These are phyloP conservation scores for Cynoglossus semilaevis DNA, from an alignment of 2,113 vertebrate genomes.

Conservation along the genomic window DNA sequence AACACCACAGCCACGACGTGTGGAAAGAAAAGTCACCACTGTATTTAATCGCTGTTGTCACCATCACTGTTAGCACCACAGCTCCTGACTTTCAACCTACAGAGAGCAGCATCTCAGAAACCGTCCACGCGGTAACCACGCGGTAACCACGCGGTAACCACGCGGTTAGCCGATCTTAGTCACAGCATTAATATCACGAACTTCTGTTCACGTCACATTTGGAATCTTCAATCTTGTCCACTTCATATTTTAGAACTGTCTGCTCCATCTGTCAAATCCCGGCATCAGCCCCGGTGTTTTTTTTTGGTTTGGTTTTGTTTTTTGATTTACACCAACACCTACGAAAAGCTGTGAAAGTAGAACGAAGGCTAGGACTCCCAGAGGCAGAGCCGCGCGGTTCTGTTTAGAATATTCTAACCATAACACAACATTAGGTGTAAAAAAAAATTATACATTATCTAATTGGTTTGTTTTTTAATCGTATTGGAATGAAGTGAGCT, in stretches of 20 bases:
- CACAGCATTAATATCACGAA: no score
- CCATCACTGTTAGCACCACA: slow-evolving; percentile 53
- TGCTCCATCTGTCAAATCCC: slow-evolving; percentile 9
- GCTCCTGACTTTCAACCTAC: slow-evolving; percentile 45
- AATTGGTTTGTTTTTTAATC: not conserved
- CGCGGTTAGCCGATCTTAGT: no score
- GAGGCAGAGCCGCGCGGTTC: slow-evolving; percentile 9
- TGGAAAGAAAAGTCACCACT: slow-evolving; percentile 49
- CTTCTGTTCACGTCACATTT: slow-evolving; percentile 17
- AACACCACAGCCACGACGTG: slow-evolving; percentile 25
- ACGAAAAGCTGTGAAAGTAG: slow-evolving; percentile 4
- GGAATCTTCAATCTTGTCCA: slow-evolving; percentile 13
- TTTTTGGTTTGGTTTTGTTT: no score
- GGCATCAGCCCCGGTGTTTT: slow-evolving; percentile 16
- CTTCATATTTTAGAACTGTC: slow-evolving; percentile 19
- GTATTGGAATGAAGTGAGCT: slow-evolving; percentile 10
- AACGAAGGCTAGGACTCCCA: not conserved
- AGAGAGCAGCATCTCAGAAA: no score
- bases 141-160: no score
- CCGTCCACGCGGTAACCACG: no score
- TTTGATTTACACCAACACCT: slow-evolving; percentile 21
- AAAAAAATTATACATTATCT: not conserved
- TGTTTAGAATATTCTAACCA: slow-evolving; percentile 20
- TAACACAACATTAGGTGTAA: not conserved
- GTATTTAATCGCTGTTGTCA: slow-evolving; percentile 44